phyloP scores from a whole-genome alignment of 1,140 invertebrate species.

The Listronotus oregonensis region DNA sequence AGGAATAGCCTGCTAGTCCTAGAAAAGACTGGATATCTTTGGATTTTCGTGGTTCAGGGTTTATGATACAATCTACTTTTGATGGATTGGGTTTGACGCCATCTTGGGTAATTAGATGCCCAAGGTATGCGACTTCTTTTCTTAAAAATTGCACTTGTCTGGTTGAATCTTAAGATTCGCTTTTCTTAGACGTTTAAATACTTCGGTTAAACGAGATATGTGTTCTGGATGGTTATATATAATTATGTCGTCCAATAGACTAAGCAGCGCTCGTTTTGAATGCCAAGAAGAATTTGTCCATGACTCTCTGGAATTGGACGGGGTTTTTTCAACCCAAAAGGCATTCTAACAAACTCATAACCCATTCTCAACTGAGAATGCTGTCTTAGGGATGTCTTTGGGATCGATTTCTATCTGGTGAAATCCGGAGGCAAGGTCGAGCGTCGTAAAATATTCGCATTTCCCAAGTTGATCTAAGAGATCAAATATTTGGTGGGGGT shows the following conservation, averaged over 20 bases:
- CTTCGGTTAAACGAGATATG: constrained; percentile 9
- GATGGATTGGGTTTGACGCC: constrained; percentile 43
- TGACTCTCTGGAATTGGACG: too few relatives aligned
- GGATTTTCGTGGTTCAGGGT: constrained; percentile 39
- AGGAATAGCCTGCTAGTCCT: constrained; percentile 44
- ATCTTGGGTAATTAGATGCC: constrained; percentile 45
- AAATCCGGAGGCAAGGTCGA: constrained; percentile 50
- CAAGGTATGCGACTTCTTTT: constrained; percentile 48
- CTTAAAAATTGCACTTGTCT: constrained; percentile 49
- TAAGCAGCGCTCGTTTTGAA: constrained; percentile 29
- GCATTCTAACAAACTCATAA: too few relatives aligned
- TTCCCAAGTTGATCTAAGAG: too few relatives aligned
- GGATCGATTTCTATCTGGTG: constrained; percentile 15
- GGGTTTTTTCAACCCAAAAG: too few relatives aligned
- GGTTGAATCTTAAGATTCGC: constrained; percentile 42
- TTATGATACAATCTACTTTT: constrained; percentile 40
- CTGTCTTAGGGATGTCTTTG: constrained; percentile 45
- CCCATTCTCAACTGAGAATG: too few relatives aligned
- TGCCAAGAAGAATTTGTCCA: constrained; percentile 18
- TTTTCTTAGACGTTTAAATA: constrained; percentile 27
- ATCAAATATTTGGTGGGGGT: constrained; percentile 46
- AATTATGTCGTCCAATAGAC: constrained; percentile 35
- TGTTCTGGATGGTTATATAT: constrained; percentile 18
- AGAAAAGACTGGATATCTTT: constrained; percentile 48
- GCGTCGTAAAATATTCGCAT: constrained; percentile 52